Conservation (phyloP, 2,113 vertebrate genomes). For the Synodontis membranacea region DNA sequence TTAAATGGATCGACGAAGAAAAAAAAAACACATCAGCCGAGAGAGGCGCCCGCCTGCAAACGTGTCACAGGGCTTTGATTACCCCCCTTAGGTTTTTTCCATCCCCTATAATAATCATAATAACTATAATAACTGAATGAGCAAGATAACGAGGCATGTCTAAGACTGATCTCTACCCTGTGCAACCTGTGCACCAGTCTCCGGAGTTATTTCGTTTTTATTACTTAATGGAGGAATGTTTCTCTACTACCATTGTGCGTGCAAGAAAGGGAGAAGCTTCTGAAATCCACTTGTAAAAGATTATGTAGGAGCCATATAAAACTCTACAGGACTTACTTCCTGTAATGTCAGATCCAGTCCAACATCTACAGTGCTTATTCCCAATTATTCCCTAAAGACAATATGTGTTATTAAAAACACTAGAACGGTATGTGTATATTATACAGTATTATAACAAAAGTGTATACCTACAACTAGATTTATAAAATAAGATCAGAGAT, state of each 20-base stretch:
- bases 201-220: slow-evolving; percentile 19
- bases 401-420: not conserved
- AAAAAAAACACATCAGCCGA: slow-evolving; percentile 13
- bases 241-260: not conserved
- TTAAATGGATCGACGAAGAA: slow-evolving; percentile 45
- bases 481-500: not conserved
- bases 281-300: not conserved
- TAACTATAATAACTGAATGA: slow-evolving; percentile 48
- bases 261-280: not conserved
- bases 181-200: not conserved
- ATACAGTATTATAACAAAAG: not conserved
- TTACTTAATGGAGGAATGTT: slow-evolving; percentile 7
- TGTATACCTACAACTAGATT: not conserved
- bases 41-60: slow-evolving; percentile 6
- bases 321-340: not conserved
- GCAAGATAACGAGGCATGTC: slow-evolving; percentile 38
- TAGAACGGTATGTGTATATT: not conserved
- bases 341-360: not conserved
- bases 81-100: slow-evolving; percentile 33
- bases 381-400: not conserved
- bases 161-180: slow-evolving; percentile 5
- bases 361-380: not conserved
- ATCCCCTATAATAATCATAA: slow-evolving; percentile 7
- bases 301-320: not conserved
- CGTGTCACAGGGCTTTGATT: slow-evolving; percentile 33